phyloP scores from a whole-genome alignment of 2,113 vertebrate species.

The Grammomys surdaster region DNA sequence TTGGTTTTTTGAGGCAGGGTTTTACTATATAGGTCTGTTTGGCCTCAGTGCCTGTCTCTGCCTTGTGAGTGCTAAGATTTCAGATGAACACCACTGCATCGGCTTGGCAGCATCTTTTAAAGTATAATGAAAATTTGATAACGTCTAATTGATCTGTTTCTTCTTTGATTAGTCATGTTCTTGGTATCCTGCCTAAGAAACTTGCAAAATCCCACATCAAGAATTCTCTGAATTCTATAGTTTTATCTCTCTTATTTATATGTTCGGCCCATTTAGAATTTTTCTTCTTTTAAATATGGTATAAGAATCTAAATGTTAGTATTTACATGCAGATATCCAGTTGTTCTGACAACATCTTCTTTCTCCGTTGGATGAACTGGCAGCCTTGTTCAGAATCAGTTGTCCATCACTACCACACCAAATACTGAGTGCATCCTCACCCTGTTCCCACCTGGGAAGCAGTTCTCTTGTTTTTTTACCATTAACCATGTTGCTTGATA shows the following conservation, averaged over 20 bases:
- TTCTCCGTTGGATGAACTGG: not conserved
- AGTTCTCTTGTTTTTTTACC: not conserved
- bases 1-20: not conserved
- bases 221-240: constrained; percentile 11
- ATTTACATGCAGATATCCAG: not conserved
- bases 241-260: not conserved
- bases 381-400: not conserved
- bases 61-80: not conserved
- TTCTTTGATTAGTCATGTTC: constrained; percentile 31
- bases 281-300: not conserved
- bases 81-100: not conserved
- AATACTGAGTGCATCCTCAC: not conserved
- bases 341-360: not conserved
- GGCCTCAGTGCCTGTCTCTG: not conserved
- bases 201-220: not conserved
- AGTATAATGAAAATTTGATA: not conserved
- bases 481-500: not conserved
- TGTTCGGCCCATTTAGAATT: not conserved
- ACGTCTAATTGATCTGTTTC: constrained; percentile 12
- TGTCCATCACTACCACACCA: not conserved
- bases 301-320: not conserved
- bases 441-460: not conserved
- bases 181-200: constrained; percentile 20
- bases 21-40: not conserved
- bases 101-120: not conserved